Conservation (phyloP, 1,140 invertebrate species). For the Cydia amplana region DNA sequence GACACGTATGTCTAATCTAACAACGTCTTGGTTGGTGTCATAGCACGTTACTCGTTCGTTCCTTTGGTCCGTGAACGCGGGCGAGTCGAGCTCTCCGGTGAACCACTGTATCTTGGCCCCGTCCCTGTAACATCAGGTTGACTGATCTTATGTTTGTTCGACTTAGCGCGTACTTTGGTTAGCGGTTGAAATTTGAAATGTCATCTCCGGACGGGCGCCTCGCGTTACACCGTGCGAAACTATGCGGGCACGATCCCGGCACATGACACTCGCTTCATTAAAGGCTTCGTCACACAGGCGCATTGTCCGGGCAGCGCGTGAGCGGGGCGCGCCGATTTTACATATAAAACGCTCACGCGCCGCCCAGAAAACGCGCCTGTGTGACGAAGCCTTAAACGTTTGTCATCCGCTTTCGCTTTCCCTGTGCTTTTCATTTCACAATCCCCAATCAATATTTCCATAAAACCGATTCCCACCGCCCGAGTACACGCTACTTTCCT, state of each 20-base stretch:
- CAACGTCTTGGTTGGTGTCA: slow-evolving; percentile 3
- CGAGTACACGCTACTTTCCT: slow-evolving; percentile 17
- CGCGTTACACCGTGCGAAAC: slow-evolving; percentile 66
- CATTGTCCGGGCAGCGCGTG: too few species aligned
- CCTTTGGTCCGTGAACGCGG: not conserved
- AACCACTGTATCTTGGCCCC: not conserved
- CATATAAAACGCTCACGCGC: too few species aligned
- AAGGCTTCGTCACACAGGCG: too few species aligned
- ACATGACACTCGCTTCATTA: slow-evolving; percentile 48
- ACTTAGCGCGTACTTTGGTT: not conserved
- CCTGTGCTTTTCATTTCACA: slow-evolving; percentile 33
- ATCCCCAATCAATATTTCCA: not conserved
- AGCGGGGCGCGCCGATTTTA: too few species aligned
- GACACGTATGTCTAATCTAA: slow-evolving; percentile 5
- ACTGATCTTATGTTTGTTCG: too few species aligned
- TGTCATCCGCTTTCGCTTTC: slow-evolving; percentile 49
- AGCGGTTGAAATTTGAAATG: not conserved
- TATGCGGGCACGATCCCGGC: slow-evolving; percentile 55
- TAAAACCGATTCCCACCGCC: slow-evolving; percentile 19
- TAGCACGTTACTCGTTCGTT: not conserved
- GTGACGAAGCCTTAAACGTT: too few species aligned
- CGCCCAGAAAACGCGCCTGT: too few species aligned
- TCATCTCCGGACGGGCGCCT: slow-evolving; percentile 6
- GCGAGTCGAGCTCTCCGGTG: not conserved
- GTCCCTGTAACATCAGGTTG: not conserved